These are phyloP conservation scores for Ganaspis brasiliensis DNA, from an alignment of 2,888 invertebrate species.

Conservation along the genomic window DNA sequence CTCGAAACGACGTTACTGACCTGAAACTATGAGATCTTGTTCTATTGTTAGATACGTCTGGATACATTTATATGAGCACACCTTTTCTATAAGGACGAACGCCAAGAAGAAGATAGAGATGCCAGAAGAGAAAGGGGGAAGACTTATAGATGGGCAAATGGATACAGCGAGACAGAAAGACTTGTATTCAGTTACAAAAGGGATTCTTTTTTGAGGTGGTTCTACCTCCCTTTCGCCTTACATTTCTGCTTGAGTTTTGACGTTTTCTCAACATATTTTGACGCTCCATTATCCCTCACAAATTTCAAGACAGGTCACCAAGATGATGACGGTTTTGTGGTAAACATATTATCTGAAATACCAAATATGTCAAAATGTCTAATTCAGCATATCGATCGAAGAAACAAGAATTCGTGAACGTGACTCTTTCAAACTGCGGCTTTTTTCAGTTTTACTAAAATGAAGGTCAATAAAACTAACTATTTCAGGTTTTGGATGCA, in stretches of 20 bases:
- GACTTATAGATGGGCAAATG: slow-evolving; percentile 8
- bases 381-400: no score
- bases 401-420: no score
- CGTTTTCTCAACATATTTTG: slow-evolving; percentile 71
- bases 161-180: slow-evolving; percentile 36
- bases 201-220: slow-evolving; percentile 34
- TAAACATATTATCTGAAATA: slow-evolving; percentile 9
- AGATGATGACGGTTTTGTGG: slow-evolving; percentile 30
- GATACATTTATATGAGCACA: slow-evolving; percentile 50
- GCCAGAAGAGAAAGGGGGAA: not conserved
- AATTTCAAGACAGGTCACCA: slow-evolving; percentile 28
- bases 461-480: no score
- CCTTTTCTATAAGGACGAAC: slow-evolving; percentile 24
- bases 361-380: slow-evolving; percentile 5
- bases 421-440: no score
- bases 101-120: slow-evolving; percentile 21
- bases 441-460: no score
- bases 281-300: slow-evolving; percentile 61
- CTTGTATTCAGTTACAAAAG: slow-evolving; percentile 55
- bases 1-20: slow-evolving; percentile 49
- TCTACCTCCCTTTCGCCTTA: slow-evolving; percentile 50
- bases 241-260: slow-evolving; percentile 65
- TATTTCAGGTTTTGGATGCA: no score
- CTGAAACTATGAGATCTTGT: slow-evolving; percentile 52
- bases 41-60: slow-evolving; percentile 49